Evolutionary conservation across 35 echinoderm and acorn worm genomes (phyloP).

Genomic region (Diadema setosum): DNA sequence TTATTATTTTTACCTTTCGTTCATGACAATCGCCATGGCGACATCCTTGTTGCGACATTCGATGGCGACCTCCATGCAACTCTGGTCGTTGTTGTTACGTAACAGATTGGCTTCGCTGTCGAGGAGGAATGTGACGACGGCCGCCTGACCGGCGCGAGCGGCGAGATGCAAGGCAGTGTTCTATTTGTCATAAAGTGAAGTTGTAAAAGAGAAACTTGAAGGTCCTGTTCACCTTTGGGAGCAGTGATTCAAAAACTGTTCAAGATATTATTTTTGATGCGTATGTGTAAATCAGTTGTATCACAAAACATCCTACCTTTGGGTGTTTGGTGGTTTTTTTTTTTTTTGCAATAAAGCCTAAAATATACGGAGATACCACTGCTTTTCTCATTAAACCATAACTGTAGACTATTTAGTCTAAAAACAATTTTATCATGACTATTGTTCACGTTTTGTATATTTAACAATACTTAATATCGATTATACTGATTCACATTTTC

Average conservation of each 20-base stretch:
- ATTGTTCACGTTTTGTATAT: too few relatives aligned
- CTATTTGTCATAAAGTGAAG: too few relatives aligned
- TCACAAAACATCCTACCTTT: neutral
- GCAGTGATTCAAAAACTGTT: too few relatives aligned
- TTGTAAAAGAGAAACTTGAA: neutral
- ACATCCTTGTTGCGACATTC: constrained; percentile 59
- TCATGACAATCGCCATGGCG: constrained; percentile 63
- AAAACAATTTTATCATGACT: too few relatives aligned
- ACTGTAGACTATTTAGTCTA: too few relatives aligned
- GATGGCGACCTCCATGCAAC: constrained; percentile 66
- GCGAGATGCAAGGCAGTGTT: constrained; percentile 76
- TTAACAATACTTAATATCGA: too few relatives aligned
- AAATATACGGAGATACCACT: neutral
- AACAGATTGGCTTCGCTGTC: constrained; percentile 37
- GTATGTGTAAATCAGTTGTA: too few relatives aligned
- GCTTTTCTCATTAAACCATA: too few relatives aligned
- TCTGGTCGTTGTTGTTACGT: constrained; percentile 39
- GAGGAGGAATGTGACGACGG: constrained; percentile 69
- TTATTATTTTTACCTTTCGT: constrained; percentile 86
- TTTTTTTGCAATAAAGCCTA: too few relatives aligned
- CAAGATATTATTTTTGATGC: too few relatives aligned
- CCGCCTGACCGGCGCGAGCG: constrained; percentile 52
- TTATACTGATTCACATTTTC: too few relatives aligned
- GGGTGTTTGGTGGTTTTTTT: neutral
- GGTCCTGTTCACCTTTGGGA: too few relatives aligned